These are phyloP conservation scores for Phaenicophaeus curvirostris DNA, from an alignment of 2,797 vertebrate genomes.

Conservation along the genomic window DNA sequence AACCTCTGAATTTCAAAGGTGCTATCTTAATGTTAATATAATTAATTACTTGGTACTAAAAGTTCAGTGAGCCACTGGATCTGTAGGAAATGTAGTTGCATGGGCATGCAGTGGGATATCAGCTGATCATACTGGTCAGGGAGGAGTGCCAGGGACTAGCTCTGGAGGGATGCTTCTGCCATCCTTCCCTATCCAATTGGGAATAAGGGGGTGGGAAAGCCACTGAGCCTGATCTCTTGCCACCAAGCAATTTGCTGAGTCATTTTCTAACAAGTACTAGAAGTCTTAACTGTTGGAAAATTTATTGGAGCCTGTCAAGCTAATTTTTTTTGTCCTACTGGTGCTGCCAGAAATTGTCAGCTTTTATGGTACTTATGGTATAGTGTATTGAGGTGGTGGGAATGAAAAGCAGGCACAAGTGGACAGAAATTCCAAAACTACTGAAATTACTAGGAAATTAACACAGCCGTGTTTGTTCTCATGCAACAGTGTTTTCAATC, in stretches of 20 bases:
- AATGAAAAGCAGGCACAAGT: neutral
- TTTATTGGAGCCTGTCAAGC: neutral
- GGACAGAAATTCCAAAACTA: neutral
- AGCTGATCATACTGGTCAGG: neutral
- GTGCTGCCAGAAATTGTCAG: neutral
- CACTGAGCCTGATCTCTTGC: neutral
- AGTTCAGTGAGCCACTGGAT: neutral
- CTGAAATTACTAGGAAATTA: neutral
- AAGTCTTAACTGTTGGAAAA: neutral
- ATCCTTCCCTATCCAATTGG: neutral
- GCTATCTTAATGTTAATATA: neutral
- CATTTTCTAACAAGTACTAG: neutral
- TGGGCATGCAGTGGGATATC: rapidly evolving
- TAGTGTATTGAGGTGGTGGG: neutral
- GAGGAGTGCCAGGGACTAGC: neutral
- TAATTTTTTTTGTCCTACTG: neutral
- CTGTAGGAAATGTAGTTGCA: neutral
- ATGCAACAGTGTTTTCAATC: neutral
- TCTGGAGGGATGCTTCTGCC: neutral
- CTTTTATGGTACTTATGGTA: neutral
- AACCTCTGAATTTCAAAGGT: neutral
- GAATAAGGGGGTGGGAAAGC: neutral
- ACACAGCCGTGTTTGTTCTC: neutral
- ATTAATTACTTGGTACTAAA: neutral
- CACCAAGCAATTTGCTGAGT: neutral